phyloP scores from a whole-genome alignment of 1,140 invertebrate species.

The Aphelinus certus region DNA sequence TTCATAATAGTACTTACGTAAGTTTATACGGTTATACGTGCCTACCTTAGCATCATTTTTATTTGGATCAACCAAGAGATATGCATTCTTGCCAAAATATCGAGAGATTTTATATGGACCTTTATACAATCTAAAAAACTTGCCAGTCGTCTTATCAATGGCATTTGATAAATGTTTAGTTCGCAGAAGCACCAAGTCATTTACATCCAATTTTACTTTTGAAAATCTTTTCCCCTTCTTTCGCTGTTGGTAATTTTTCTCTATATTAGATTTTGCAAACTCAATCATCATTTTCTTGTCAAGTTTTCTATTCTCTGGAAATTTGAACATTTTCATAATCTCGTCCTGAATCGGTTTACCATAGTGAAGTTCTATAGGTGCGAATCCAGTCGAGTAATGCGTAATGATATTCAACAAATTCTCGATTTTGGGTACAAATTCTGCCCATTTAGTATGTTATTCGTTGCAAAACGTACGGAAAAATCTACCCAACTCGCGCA shows the following conservation, averaged over 20 bases:
- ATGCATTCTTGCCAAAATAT: background rate
- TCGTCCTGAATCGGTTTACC: background rate
- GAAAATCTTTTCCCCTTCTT: no score
- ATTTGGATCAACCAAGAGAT: slow-evolving; percentile 1
- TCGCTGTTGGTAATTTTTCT: background rate
- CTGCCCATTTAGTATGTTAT: slow-evolving; percentile 7
- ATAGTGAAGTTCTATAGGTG: slow-evolving; percentile 24
- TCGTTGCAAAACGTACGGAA: background rate
- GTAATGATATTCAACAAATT: slow-evolving; percentile 10
- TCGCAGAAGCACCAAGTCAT: background rate
- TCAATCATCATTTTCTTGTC: background rate
- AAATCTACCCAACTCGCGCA: slow-evolving; percentile 17
- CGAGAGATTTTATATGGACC: background rate
- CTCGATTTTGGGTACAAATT: slow-evolving; percentile 15
- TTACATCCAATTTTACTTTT: background rate
- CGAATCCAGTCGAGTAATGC: slow-evolving; percentile 10
- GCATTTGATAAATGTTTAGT: background rate
- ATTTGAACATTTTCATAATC: slow-evolving; percentile 2
- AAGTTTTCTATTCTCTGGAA: background rate
- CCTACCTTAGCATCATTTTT: background rate
- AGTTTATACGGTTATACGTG: slow-evolving; percentile 3
- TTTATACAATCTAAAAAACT: slow-evolving; percentile 3
- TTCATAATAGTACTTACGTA: background rate
- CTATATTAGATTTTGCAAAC: background rate
- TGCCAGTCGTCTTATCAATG: background rate